These are phyloP conservation scores for Chitala chitala DNA, from an alignment of 2,113 vertebrate genomes.

Conservation along the genomic window DNA sequence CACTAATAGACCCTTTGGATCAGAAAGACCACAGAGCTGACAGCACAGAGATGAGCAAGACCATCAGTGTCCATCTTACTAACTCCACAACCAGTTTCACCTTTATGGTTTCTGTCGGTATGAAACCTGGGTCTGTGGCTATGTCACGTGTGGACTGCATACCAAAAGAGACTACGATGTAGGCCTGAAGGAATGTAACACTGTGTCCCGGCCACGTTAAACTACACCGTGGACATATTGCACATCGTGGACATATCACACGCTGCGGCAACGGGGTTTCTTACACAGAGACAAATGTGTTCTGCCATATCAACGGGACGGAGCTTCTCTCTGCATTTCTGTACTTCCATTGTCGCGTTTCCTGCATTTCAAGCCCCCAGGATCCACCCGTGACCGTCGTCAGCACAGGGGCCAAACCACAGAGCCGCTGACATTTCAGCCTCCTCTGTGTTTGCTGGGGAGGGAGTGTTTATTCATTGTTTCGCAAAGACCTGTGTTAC, in stretches of 20 bases:
- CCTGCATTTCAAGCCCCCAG: background rate
- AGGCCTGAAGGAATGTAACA: background rate
- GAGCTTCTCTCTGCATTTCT: background rate
- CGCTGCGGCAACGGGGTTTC: background rate
- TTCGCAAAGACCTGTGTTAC: background rate
- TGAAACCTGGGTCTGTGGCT: background rate
- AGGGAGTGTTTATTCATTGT: background rate
- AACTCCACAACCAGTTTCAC: too few relatives aligned
- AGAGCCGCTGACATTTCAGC: background rate
- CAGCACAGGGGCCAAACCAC: background rate
- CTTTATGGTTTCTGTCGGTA: conserved; percentile 15
- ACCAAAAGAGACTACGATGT: background rate
- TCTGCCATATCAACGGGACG: background rate
- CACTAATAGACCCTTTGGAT: too few relatives aligned
- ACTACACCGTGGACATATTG: too few relatives aligned
- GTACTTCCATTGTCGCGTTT: background rate
- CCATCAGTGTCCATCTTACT: too few relatives aligned
- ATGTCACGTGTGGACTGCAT: conserved; percentile 16
- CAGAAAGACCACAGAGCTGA: background rate
- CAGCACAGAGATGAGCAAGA: background rate
- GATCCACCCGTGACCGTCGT: background rate
- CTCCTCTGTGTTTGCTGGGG: background rate
- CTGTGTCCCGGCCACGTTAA: background rate
- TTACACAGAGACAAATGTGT: background rate
- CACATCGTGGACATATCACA: background rate